These are phyloP conservation scores for Terrapene triunguis DNA, from an alignment of 2,113 vertebrate genomes.

Conservation along the genomic window DNA sequence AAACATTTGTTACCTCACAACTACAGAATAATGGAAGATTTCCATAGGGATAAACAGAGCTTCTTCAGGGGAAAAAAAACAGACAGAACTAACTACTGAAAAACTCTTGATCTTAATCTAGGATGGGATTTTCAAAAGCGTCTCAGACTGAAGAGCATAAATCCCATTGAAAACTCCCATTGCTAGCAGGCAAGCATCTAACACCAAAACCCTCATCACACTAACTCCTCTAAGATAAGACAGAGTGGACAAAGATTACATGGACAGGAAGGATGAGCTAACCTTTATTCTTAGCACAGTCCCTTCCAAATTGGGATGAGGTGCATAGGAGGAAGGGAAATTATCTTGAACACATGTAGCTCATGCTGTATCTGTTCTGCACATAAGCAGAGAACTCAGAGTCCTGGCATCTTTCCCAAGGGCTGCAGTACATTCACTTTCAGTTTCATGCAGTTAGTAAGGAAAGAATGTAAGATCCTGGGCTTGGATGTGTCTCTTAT, in stretches of 20 bases:
- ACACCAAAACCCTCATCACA: not conserved
- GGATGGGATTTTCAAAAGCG: not conserved
- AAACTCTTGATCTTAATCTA: not conserved
- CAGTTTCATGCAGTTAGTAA: constrained; percentile 56
- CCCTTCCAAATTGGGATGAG: not conserved
- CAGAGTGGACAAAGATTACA: not conserved
- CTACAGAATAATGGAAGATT: not conserved
- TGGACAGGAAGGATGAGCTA: not conserved
- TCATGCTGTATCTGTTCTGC: not conserved
- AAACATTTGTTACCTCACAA: not conserved
- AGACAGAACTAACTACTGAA: not conserved
- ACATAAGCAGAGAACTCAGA: not conserved
- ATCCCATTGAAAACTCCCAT: not conserved
- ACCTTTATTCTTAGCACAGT: not conserved
- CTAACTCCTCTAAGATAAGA: constrained; percentile 20
- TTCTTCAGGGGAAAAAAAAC: not conserved
- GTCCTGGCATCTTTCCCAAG: constrained; percentile 33
- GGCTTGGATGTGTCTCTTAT: constrained; percentile 62
- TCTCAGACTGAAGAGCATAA: not conserved
- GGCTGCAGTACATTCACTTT: constrained; percentile 50
- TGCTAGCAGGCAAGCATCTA: not conserved
- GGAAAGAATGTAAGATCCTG: constrained; percentile 48
- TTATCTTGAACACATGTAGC: constrained; percentile 4
- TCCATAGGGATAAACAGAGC: not conserved
- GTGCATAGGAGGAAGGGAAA: not conserved